Evolutionary conservation across 2,888 invertebrate species (phyloP).

Genomic region (Drosophila suboccidentalis): DNA sequence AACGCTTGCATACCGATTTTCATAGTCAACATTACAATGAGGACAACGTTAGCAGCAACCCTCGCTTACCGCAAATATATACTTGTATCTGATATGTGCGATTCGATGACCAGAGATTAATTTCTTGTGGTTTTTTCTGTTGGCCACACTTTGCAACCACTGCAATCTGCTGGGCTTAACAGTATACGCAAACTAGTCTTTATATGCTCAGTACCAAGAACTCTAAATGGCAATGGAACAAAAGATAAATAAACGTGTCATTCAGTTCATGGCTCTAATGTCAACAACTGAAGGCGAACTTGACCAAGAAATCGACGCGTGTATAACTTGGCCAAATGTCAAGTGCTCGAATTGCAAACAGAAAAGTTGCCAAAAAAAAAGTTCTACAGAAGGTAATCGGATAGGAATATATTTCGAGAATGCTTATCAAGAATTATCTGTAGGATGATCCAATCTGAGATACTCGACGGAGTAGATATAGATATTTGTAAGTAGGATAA

Average conservation of each 20-base stretch:
- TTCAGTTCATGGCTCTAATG: slow-evolving; percentile 34
- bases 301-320: slow-evolving; percentile 40
- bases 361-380: slow-evolving; percentile 3
- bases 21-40: not conserved
- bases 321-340: slow-evolving; percentile 25
- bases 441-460: not conserved
- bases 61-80: slow-evolving; percentile 26
- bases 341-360: slow-evolving; percentile 20
- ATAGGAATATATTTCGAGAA: not conserved
- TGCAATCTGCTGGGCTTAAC: slow-evolving; percentile 18
- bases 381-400: not conserved
- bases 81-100: slow-evolving; percentile 23
- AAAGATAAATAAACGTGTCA: slow-evolving; percentile 57
- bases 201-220: slow-evolving; percentile 10
- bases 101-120: slow-evolving; percentile 40
- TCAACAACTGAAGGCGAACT: slow-evolving; percentile 25
- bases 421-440: not conserved
- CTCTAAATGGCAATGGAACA: slow-evolving; percentile 25
- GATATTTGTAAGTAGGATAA: not conserved
- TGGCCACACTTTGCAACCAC: slow-evolving; percentile 7
- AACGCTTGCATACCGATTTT: too few species aligned
- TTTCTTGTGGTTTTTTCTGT: slow-evolving; percentile 34
- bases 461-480: not conserved
- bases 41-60: not conserved
- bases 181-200: slow-evolving; percentile 27